phyloP scores from a whole-genome alignment of 2,888 invertebrate species.

The Cataglyphis rosenhaueri region DNA sequence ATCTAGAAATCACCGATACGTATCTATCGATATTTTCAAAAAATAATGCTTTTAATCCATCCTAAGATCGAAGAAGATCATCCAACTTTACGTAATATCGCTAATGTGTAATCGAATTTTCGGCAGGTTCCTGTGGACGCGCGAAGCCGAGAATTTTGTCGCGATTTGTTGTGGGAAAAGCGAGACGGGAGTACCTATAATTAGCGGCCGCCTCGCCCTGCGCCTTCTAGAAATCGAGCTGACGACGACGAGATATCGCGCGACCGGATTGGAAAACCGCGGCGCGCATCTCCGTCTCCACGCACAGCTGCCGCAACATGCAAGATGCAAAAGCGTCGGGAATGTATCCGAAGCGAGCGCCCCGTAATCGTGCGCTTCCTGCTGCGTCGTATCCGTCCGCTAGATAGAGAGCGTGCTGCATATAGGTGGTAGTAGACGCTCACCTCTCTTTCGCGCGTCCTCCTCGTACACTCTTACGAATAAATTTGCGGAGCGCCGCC shows the following conservation, averaged over 20 bases:
- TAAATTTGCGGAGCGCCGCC: slow-evolving; percentile 65
- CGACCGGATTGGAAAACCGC: slow-evolving; percentile 65
- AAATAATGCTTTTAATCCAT: background rate
- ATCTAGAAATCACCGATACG: background rate
- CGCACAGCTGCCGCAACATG: slow-evolving; percentile 72
- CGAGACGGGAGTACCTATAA: slow-evolving; percentile 70
- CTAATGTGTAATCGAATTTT: slow-evolving; percentile 4
- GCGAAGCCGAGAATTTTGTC: background rate
- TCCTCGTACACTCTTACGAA: slow-evolving; percentile 74
- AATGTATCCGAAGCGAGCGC: slow-evolving; percentile 71
- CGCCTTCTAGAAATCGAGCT: slow-evolving; percentile 68
- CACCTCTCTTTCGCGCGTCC: slow-evolving; percentile 63
- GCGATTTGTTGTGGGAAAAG: slow-evolving; percentile 41
- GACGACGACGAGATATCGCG: slow-evolving; percentile 67
- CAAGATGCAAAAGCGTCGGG: slow-evolving; percentile 68
- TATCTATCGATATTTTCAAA: background rate
- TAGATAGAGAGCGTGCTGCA: slow-evolving; percentile 74
- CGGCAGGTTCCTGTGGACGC: background rate
- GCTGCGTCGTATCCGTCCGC: slow-evolving; percentile 79
- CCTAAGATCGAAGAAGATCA: background rate
- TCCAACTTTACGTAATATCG: background rate
- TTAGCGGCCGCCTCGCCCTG: slow-evolving; percentile 71
- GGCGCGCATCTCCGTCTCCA: slow-evolving; percentile 58
- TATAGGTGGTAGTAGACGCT: slow-evolving; percentile 63
- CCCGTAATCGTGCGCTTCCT: slow-evolving; percentile 83